These are phyloP conservation scores for Hoplostethus mediterraneus DNA, from an alignment of 2,797 vertebrate species.

Conservation along the genomic window DNA sequence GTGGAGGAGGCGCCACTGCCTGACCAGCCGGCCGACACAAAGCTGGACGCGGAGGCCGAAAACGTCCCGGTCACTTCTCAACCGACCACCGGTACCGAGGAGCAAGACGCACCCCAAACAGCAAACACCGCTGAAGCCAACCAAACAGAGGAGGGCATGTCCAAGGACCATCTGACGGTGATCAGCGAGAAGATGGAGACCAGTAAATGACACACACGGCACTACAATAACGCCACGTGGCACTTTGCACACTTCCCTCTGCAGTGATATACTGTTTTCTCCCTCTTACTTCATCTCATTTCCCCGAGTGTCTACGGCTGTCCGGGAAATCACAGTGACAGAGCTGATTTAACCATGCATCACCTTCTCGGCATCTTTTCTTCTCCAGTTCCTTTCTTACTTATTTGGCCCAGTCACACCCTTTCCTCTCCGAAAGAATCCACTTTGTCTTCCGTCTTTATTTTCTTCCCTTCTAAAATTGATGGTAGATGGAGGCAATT, in stretches of 20 bases:
- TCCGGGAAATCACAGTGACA: neutral
- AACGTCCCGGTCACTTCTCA: slow-evolving; percentile 41
- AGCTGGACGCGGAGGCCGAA: slow-evolving; percentile 13
- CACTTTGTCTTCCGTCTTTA: neutral
- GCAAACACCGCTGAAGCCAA: neutral
- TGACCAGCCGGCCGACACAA: slow-evolving; percentile 48
- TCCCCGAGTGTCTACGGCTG: neutral
- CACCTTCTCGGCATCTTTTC: too few relatives aligned
- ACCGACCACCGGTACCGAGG: slow-evolving; percentile 18
- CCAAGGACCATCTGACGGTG: slow-evolving; percentile 63
- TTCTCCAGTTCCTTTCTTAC: neutral
- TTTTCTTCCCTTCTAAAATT: neutral
- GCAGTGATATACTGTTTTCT: neutral
- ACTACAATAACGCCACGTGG: neutral
- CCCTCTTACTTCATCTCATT: neutral
- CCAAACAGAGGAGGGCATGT: slow-evolving; percentile 21
- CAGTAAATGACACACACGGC: slow-evolving; percentile 49
- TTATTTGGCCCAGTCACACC: neutral
- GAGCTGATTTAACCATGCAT: neutral
- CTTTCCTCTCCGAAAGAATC: neutral
- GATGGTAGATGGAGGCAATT: neutral
- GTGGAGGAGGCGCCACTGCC: slow-evolving; percentile 63
- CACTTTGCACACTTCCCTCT: neutral
- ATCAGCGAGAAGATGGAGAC: slow-evolving; percentile 56
- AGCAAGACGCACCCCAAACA: slow-evolving; percentile 16